phyloP scores from a whole-genome alignment of 2,888 invertebrate species.

The Hypomecis punctinalis region DNA sequence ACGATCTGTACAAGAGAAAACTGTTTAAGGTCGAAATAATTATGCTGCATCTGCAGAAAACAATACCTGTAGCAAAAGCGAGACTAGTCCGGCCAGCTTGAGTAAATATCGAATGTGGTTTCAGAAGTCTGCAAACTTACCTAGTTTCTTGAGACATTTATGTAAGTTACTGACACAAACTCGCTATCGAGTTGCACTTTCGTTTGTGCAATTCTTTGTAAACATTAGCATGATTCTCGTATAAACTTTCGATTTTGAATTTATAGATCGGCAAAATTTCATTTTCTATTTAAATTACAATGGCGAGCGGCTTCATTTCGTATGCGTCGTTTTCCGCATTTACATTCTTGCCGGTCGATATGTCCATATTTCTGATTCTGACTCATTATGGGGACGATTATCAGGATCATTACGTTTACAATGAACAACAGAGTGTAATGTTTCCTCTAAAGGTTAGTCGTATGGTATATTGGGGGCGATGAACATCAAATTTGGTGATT shows the following conservation, averaged over 20 bases:
- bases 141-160: slow-evolving; percentile 10
- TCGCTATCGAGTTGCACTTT: slow-evolving; percentile 27
- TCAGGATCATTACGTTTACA: slow-evolving; percentile 39
- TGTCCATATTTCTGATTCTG: slow-evolving; percentile 24
- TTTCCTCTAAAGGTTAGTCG: slow-evolving; percentile 44
- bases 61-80: slow-evolving; percentile 33
- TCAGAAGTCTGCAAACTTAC: slow-evolving; percentile 15
- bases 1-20: slow-evolving; percentile 79
- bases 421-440: slow-evolving; percentile 28
- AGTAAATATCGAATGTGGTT: slow-evolving; percentile 7
- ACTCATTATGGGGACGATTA: slow-evolving; percentile 13
- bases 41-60: slow-evolving; percentile 57
- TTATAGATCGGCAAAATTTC: slow-evolving; percentile 25
- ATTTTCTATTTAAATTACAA: slow-evolving; percentile 25
- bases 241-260: slow-evolving; percentile 26
- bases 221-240: slow-evolving; percentile 22
- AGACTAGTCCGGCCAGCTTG: slow-evolving; percentile 42
- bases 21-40: slow-evolving; percentile 76
- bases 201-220: slow-evolving; percentile 23
- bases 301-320: slow-evolving; percentile 11
- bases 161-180: slow-evolving; percentile 16
- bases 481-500: slow-evolving; percentile 69
- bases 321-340: slow-evolving; percentile 20
- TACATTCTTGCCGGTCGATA: slow-evolving; percentile 4
- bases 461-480: slow-evolving; percentile 47